These are phyloP conservation scores for Epizoanthus illoricatus DNA, from an alignment of 92 coral and sea anemone species.

Conservation along the genomic window DNA sequence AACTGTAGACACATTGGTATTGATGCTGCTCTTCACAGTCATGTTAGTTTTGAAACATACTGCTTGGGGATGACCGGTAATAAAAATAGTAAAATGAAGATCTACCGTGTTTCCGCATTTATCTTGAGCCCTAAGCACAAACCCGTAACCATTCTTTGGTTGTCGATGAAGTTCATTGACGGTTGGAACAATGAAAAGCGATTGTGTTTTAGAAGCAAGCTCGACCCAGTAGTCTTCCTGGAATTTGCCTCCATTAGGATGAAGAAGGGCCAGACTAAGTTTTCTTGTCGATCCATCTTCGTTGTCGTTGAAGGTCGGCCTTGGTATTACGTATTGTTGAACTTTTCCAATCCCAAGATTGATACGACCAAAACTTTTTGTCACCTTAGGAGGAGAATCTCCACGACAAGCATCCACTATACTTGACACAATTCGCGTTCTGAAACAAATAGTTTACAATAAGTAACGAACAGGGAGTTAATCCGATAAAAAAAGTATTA, in stretches of 20 bases:
- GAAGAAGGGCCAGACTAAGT: conserved; percentile 21
- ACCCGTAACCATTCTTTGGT: conserved; percentile 46
- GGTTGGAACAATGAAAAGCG: conserved; percentile 29
- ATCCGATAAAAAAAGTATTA: too few species aligned
- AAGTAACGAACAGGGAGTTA: neutral
- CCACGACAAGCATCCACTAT: neutral
- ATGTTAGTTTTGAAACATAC: conserved; percentile 10
- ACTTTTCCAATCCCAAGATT: conserved; percentile 6
- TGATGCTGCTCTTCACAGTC: conserved; percentile 9
- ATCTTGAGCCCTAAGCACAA: conserved; percentile 39
- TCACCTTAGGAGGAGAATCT: conserved; percentile 13
- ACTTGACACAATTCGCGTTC: conserved; percentile 4
- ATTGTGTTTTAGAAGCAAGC: conserved; percentile 9
- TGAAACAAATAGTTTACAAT: neutral
- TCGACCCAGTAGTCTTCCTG: conserved; percentile 32
- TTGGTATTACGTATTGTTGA: conserved; percentile 6
- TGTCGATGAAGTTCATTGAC: conserved; percentile 13
- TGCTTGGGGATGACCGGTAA: conserved; percentile 16
- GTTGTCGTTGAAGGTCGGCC: conserved; percentile 20
- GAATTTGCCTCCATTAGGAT: conserved; percentile 5
- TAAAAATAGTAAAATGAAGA: neutral
- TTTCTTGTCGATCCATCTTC: conserved; percentile 41
- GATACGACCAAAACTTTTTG: neutral
- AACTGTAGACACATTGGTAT: neutral
- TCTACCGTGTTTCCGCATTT: conserved; percentile 31